These are phyloP conservation scores for Telmatherina bonti DNA, from an alignment of 2,797 vertebrate genomes.

Conservation along the genomic window DNA sequence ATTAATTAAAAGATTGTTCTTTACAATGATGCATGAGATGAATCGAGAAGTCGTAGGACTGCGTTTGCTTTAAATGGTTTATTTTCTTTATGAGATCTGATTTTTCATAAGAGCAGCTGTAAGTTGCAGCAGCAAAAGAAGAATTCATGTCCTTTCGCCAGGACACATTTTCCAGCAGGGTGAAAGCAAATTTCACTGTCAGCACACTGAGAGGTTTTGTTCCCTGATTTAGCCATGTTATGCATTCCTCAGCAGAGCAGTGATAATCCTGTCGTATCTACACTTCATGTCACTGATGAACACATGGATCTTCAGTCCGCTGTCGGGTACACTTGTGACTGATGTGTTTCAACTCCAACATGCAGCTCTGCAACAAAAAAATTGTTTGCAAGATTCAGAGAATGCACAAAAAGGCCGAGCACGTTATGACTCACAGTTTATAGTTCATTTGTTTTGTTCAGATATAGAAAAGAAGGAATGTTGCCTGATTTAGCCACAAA, in stretches of 20 bases:
- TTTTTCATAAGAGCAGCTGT: background rate
- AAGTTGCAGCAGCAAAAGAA: background rate
- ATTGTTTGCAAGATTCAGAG: background rate
- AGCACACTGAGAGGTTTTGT: conserved; percentile 41
- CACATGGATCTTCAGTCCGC: conserved; percentile 20
- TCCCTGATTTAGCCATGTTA: conserved; percentile 46
- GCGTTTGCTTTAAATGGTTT: too few species aligned
- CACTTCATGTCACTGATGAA: conserved; percentile 48
- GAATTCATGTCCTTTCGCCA: conserved; percentile 12
- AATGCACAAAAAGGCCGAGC: background rate
- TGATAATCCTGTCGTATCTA: conserved; percentile 62
- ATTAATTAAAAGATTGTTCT: too few species aligned
- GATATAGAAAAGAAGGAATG: background rate
- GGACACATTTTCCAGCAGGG: conserved; percentile 31
- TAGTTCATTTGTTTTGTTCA: background rate
- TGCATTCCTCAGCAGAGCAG: conserved; percentile 59
- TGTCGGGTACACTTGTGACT: conserved; percentile 17
- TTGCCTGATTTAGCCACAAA: background rate
- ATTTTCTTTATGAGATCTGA: background rate
- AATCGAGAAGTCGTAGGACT: too few species aligned
- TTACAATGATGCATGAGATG: too few species aligned
- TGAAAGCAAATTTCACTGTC: conserved; percentile 44
- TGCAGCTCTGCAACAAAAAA: background rate
- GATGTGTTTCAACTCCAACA: conserved; percentile 23
- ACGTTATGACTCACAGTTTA: background rate